These are phyloP conservation scores for Zingel zingel DNA, from an alignment of 2,113 vertebrate genomes.

Conservation along the genomic window DNA sequence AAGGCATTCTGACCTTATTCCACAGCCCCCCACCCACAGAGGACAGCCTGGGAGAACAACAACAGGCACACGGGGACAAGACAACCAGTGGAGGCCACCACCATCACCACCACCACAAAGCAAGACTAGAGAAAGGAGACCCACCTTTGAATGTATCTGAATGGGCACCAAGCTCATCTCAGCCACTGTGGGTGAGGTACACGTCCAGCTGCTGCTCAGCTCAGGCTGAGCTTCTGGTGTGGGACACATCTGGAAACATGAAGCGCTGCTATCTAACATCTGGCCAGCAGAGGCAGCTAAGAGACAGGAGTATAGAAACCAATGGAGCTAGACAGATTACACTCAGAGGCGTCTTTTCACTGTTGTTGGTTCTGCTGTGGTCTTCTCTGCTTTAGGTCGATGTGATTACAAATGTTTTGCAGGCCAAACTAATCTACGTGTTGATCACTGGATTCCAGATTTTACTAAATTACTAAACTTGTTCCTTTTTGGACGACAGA, in stretches of 20 bases:
- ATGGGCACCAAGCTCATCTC: constrained; percentile 61
- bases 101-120: constrained; percentile 21
- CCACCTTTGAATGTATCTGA: constrained; percentile 72
- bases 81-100: not conserved
- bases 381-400: constrained; percentile 17
- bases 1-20: constrained; percentile 73
- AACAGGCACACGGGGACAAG: constrained; percentile 27
- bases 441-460: constrained; percentile 3
- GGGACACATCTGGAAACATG: constrained; percentile 73
- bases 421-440: constrained; percentile 14
- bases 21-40: constrained; percentile 38
- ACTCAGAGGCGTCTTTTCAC: not conserved
- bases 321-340: constrained; percentile 19
- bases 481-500: not conserved
- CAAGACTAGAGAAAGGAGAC: constrained; percentile 68
- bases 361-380: constrained; percentile 44
- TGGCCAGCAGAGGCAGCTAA: constrained; percentile 65
- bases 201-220: constrained; percentile 81
- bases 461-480: not conserved
- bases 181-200: constrained; percentile 75
- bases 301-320: constrained; percentile 51
- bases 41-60: constrained; percentile 19
- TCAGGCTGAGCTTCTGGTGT: constrained; percentile 77
- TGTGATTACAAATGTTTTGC: constrained; percentile 37
- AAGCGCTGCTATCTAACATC: constrained; percentile 76